These are phyloP conservation scores for Drosophila erecta DNA, from an alignment of 1,140 invertebrate genomes.

Conservation along the genomic window DNA sequence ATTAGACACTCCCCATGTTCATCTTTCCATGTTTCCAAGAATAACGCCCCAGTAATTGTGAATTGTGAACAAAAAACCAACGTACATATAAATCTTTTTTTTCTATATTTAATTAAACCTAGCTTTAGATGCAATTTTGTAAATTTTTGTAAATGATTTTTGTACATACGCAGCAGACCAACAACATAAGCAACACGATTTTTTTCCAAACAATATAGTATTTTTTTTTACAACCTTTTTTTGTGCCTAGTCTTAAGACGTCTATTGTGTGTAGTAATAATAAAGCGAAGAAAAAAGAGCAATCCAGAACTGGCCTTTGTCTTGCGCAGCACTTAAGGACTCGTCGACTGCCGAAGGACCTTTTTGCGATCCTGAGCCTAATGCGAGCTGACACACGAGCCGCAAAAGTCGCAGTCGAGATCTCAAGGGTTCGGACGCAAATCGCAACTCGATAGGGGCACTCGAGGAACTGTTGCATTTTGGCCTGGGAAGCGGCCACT, in stretches of 20 bases:
- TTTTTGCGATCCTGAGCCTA: slow-evolving; percentile 51
- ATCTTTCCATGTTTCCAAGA: slow-evolving; percentile 21
- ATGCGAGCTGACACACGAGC: slow-evolving; percentile 76
- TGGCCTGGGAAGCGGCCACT: slow-evolving; percentile 65
- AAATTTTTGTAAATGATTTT: slow-evolving; percentile 80
- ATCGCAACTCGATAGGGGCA: slow-evolving; percentile 21
- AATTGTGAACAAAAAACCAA: slow-evolving; percentile 22
- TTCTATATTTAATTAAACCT: slow-evolving; percentile 33
- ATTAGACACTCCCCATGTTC: slow-evolving; percentile 31
- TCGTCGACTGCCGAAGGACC: slow-evolving; percentile 18
- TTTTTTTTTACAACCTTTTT: slow-evolving; percentile 50
- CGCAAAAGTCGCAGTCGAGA: slow-evolving; percentile 26
- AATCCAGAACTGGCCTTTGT: slow-evolving; percentile 49
- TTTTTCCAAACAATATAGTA: slow-evolving; percentile 18
- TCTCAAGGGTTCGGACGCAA: slow-evolving; percentile 28
- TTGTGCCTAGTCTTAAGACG: slow-evolving; percentile 76
- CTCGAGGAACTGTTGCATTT: slow-evolving; percentile 77
- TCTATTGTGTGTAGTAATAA: slow-evolving; percentile 75
- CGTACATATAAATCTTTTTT: slow-evolving; percentile 15
- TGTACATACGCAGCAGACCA: slow-evolving; percentile 62
- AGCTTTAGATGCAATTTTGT: slow-evolving; percentile 60
- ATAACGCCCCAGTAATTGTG: slow-evolving; percentile 25
- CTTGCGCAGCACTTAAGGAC: slow-evolving; percentile 34
- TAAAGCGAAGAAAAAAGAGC: slow-evolving; percentile 54
- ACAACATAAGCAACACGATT: slow-evolving; percentile 26